Conservation (phyloP, 2,888 invertebrate genomes). For the Amiota minor region DNA sequence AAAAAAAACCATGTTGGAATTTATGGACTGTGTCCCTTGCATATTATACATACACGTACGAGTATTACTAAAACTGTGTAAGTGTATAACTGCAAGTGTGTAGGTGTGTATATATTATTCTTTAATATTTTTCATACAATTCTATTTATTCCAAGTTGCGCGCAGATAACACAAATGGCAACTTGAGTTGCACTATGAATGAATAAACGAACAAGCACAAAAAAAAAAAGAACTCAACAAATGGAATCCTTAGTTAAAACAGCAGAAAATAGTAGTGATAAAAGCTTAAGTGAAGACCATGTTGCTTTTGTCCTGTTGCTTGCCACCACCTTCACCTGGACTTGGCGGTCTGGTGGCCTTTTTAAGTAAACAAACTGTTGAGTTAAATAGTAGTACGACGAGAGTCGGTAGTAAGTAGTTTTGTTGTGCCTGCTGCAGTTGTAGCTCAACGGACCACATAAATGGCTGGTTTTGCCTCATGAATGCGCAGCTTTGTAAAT, state of each 20-base stretch:
- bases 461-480: conserved; percentile 20
- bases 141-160: neutral
- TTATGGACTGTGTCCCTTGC: conserved; percentile 58
- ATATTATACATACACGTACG: conserved; percentile 13
- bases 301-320: conserved; percentile 16
- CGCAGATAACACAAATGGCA: conserved; percentile 13
- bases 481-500: conserved; percentile 20
- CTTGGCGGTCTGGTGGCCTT: too few relatives aligned
- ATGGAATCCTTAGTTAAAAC: conserved; percentile 1
- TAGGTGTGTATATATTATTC: conserved; percentile 22
- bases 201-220: neutral
- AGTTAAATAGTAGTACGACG: conserved; percentile 36
- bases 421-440: neutral
- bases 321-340: too few relatives aligned
- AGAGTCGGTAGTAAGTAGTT: too few relatives aligned
- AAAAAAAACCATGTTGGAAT: conserved; percentile 46
- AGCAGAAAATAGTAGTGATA: conserved; percentile 12
- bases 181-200: neutral
- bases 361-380: conserved; percentile 56
- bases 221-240: neutral
- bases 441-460: conserved; percentile 15
- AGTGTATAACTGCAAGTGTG: conserved; percentile 24
- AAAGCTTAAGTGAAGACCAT: neutral
- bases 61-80: neutral
- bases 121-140: conserved; percentile 13